Conservation (phyloP, 2,113 vertebrate genomes). For the Podarcis cretensis region DNA sequence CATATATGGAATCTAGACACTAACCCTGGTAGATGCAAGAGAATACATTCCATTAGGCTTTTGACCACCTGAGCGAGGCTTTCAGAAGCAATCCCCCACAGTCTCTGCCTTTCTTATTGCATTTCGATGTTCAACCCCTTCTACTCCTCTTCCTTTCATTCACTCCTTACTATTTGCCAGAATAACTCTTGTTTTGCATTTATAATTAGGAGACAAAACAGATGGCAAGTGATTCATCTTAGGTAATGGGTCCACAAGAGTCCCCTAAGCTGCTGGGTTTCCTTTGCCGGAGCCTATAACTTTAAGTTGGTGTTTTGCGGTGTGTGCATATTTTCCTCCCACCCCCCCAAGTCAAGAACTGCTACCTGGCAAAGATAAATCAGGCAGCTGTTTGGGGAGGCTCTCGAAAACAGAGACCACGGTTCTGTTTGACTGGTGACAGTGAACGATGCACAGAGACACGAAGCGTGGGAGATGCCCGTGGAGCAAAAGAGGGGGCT, state of each 20-base stretch:
- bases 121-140: neutral
- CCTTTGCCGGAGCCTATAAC: neutral
- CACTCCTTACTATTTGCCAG: neutral
- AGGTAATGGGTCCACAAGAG: conserved; percentile 19
- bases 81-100: neutral
- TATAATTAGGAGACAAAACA: conserved; percentile 32
- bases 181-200: conserved; percentile 11
- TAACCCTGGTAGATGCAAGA: neutral
- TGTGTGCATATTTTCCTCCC: neutral
- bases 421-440: neutral
- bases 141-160: neutral
- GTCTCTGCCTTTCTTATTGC: neutral
- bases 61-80: neutral
- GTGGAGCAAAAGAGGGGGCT: neutral
- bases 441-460: neutral
- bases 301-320: neutral
- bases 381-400: neutral
- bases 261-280: conserved; percentile 3
- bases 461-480: neutral
- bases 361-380: neutral
- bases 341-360: neutral
- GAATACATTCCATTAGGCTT: neutral
- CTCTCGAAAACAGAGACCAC: neutral
- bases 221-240: conserved; percentile 33
- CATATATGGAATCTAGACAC: neutral